Evolutionary conservation across 2,113 vertebrate genomes (phyloP), one percentile per base, ranked within the genome.

Genomic region (Cisticola juncidis): DNA sequence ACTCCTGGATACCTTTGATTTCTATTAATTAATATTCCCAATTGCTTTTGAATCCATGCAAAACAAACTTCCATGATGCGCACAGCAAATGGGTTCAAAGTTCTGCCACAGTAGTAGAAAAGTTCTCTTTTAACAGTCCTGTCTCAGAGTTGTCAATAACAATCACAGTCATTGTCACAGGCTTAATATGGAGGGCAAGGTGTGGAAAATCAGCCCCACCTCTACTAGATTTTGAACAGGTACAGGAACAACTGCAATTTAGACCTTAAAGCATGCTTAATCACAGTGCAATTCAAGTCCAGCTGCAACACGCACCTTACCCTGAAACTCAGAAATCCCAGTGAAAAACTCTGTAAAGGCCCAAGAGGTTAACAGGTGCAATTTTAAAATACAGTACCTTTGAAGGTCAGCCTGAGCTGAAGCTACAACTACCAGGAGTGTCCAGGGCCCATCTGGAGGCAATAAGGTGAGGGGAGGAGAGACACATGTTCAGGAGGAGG

Each of bases 391-490:
- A 15, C 5, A 17, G 31, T 29, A 7, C 12, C 12, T 68, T 51
- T 40, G 53, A 76, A 91, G 57, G 58, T 53, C 78, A 80, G 12
- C 28, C 40, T 61, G 61, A 82, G n/a, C 23, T 76, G 56, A 51
- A 44, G 21, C 3, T 5, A 16, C n/a, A 20, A 9, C 24, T 76
- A 82, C 33, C 53, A 64, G 72, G 85, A 53, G 13, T n/a, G 40
- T 7, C 11, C 44, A 40, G 11, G n/a, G 13, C 56, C 66, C 80
- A 28, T 38, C 58, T 81, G 38, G 18, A 91, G 22, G 48, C 12
- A 1, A 13, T 1, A 6, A 47, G 53, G 11, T 24, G 21, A 1
- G 0, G 50, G 24, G 20, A 36, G 31, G 17, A 48, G 11, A 82
- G 57, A n/a, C 22, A 28, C 6, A 19, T 16, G 26, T 19, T 66